Evolutionary conservation across 1,140 invertebrate genomes (phyloP).

Genomic region (Adoxophyes honmai): DNA sequence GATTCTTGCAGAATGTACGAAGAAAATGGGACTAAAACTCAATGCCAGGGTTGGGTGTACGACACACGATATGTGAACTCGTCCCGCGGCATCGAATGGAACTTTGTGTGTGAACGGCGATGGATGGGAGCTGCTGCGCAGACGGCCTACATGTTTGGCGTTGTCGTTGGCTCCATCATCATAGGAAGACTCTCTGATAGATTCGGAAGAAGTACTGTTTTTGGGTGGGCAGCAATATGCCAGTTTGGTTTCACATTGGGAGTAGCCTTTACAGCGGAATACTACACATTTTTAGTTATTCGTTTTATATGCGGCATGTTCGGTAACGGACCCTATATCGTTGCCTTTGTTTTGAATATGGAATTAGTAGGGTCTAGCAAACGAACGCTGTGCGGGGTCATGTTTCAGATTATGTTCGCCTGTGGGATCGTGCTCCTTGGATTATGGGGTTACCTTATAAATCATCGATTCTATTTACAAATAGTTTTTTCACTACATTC

Average conservation of each 20-base stretch:
- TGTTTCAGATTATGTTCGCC: slow-evolving; percentile 89
- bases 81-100: slow-evolving; percentile 87
- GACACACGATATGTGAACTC: slow-evolving; percentile 83
- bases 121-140: slow-evolving; percentile 90
- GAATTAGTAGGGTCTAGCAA: slow-evolving; percentile 89
- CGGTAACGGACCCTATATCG: slow-evolving; percentile 87
- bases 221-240: slow-evolving; percentile 83
- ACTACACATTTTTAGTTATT: slow-evolving; percentile 82
- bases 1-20: slow-evolving; percentile 79
- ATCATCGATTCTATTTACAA: slow-evolving; percentile 86
- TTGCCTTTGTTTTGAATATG: slow-evolving; percentile 90
- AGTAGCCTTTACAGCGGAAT: slow-evolving; percentile 85
- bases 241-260: slow-evolving; percentile 83
- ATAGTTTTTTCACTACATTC: slow-evolving; percentile 87
- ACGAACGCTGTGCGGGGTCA: slow-evolving; percentile 88
- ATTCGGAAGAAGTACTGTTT: slow-evolving; percentile 88
- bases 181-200: slow-evolving; percentile 91
- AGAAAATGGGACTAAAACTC: slow-evolving; percentile 60
- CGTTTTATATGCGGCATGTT: slow-evolving; percentile 88
- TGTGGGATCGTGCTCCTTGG: slow-evolving; percentile 88
- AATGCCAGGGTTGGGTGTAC: slow-evolving; percentile 82
- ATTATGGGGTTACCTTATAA: slow-evolving; percentile 87
- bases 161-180: slow-evolving; percentile 88
- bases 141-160: slow-evolving; percentile 91
- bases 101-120: slow-evolving; percentile 88